Conservation (phyloP, 2,797 vertebrate species). For the Channa striata region DNA sequence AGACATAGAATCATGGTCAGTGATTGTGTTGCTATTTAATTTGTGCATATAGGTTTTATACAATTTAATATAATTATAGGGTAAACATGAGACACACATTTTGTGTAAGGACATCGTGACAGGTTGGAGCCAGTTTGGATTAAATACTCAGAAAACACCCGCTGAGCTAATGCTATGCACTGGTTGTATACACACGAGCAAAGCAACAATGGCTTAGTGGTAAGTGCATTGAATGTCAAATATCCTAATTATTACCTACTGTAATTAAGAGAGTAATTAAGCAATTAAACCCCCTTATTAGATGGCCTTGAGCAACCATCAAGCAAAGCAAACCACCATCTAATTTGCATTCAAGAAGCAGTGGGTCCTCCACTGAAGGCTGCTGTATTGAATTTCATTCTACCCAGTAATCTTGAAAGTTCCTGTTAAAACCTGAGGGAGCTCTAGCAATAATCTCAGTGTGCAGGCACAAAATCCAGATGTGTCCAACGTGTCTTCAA, state of each 20-base stretch:
- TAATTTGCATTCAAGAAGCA: conserved; percentile 7
- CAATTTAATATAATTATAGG: not conserved
- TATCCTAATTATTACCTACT: conserved; percentile 8
- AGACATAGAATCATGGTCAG: not conserved
- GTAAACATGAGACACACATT: not conserved
- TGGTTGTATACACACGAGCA: not conserved
- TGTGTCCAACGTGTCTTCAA: not conserved
- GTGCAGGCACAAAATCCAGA: not conserved
- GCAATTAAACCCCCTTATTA: conserved; percentile 6
- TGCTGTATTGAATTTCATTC: conserved; percentile 4
- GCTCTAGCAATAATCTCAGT: not conserved
- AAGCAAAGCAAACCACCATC: not conserved
- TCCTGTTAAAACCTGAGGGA: not conserved
- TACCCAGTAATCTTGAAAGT: not conserved
- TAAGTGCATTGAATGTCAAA: conserved; percentile 2
- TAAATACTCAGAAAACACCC: not conserved
- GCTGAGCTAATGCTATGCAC: not conserved
- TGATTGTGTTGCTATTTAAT: not conserved
- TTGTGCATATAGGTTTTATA: not conserved
- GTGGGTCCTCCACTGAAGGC: conserved; percentile 4
- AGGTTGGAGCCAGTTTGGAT: not conserved
- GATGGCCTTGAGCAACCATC: not conserved
- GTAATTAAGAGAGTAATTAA: conserved; percentile 19
- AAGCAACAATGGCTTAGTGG: not conserved
- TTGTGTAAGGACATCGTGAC: not conserved